Conservation (phyloP, 2,888 invertebrate genomes). For the Cylloceria caligata region DNA sequence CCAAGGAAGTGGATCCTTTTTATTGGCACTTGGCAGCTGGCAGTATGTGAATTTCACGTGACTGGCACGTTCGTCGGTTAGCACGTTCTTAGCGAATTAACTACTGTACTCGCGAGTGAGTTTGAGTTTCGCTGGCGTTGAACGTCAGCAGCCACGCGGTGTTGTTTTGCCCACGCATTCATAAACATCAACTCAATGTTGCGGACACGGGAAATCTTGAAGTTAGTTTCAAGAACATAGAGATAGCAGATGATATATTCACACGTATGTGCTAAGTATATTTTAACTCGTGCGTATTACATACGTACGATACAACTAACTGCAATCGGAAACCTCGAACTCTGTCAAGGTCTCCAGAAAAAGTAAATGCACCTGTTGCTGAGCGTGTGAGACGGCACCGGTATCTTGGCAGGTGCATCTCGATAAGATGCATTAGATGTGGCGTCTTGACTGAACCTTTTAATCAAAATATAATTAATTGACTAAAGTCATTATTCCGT, state of each 20-base stretch:
- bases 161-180: constrained; percentile 56
- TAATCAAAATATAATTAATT: background rate
- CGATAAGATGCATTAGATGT: constrained; percentile 8
- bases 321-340: constrained; percentile 38
- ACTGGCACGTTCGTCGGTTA: constrained; percentile 19
- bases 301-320: background rate
- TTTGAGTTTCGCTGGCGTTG: constrained; percentile 15
- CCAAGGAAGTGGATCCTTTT: constrained; percentile 3
- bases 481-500: too few species aligned
- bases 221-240: background rate
- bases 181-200: constrained; percentile 63
- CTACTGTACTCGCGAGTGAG: background rate
- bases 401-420: constrained; percentile 16
- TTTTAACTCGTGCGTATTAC: background rate
- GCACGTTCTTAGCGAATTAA: constrained; percentile 12
- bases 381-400: constrained; percentile 3
- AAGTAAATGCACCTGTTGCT: constrained; percentile 12
- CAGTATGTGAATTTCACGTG: constrained; percentile 12
- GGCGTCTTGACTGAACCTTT: background rate
- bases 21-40: constrained; percentile 28
- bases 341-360: constrained; percentile 8
- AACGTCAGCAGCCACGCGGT: constrained; percentile 54
- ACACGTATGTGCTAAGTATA: background rate
- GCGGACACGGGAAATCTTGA: constrained; percentile 65
- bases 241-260: constrained; percentile 4